Evolutionary conservation across 2,797 vertebrate species (phyloP), one percentile per base, ranked within the genome.

Genomic region (Strix occidentalis): DNA sequence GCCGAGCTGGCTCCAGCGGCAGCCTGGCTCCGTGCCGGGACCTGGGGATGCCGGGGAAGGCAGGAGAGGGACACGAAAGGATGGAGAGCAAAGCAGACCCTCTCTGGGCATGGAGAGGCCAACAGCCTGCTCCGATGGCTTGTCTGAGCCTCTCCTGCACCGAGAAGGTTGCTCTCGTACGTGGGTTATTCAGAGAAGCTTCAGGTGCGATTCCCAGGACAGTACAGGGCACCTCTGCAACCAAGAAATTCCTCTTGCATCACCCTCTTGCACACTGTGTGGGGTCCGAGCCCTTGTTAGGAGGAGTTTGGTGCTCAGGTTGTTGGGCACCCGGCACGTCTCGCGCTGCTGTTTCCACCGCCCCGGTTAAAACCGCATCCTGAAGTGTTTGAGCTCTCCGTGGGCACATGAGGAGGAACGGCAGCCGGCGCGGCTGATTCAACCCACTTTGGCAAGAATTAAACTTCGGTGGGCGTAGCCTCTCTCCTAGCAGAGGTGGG

Each of bases 281-380:
- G 53, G 31, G n/a, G 23, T 78, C 48, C 2, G 4, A 63, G 61
- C 31, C n/a, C 23, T 61, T 1, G 1, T 53, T 35, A 35, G 54
- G 39, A 82, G 39, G 29, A 84, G 43, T 63, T 75, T 0, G 2
- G 18, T 0, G 2, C 66, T 76, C 37, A n/a, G 65, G 39, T 41
- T 75, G 4, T 60, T 56, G n/a, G 37, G n/a, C 9, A 29, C 50
- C 15, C 0, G 1, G 24, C 43, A 11, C 1, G 6, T 37, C 45
- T 86, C 0, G 0, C 1, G 1, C 57, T 64, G 48, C 56, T 0
- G 4, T 63, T 90, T 33, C 39, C 12, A 11, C 37, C 1, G 0
- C 19, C 33, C 24, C 11, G 31, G 15, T 71, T 75, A 54, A 54
- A 94, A 23, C 16, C 2, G 2, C 21, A 20, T 76, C 50, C 46